phyloP scores from a whole-genome alignment of 2,113 vertebrate genomes.

The Geothlypis trichas region DNA sequence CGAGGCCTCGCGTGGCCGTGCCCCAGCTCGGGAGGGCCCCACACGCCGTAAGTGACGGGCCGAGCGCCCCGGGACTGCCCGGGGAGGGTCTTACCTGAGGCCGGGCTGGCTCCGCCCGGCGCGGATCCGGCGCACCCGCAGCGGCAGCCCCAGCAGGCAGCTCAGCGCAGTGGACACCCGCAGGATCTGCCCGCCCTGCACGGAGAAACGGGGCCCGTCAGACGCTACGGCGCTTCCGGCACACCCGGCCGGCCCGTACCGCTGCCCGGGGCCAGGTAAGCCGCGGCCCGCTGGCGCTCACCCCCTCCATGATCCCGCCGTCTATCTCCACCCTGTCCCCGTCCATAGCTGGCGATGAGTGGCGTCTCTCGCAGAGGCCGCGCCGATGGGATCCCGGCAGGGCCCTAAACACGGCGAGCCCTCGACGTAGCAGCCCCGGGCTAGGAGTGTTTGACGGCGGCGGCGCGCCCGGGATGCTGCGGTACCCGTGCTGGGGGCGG shows the following conservation, averaged over 20 bases:
- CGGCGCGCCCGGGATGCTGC: not conserved
- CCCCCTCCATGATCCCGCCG: slow-evolving; percentile 94
- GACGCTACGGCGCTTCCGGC: not conserved
- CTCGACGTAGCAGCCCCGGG: not conserved
- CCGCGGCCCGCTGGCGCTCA: slow-evolving; percentile 66
- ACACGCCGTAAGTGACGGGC: not conserved
- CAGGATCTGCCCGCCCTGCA: slow-evolving; percentile 93
- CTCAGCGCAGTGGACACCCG: slow-evolving; percentile 88
- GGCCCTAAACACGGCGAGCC: not conserved
- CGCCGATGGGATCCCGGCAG: not conserved
- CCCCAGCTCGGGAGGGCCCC: not conserved
- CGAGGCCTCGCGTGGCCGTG: not conserved
- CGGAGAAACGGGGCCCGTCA: not conserved
- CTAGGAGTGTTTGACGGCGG: too few relatives aligned
- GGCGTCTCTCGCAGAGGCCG: not conserved
- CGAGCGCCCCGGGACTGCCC: too few relatives aligned
- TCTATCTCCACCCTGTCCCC: slow-evolving; percentile 80
- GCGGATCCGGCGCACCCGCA: slow-evolving; percentile 88
- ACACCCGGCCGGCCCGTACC: too few relatives aligned
- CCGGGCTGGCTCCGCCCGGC: slow-evolving; percentile 93
- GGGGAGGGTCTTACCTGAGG: slow-evolving; percentile 77
- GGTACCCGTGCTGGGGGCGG: not conserved
- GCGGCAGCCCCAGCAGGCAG: slow-evolving; percentile 83
- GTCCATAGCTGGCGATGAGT: slow-evolving; percentile 49
- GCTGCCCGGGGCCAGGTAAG: not conserved